A percentile compares a stretch with the other conserved stretches of the same genome.
These are phyloP conservation scores for Syritta pipiens DNA, from an alignment of 2,888 invertebrate species.

Conservation along the genomic window DNA sequence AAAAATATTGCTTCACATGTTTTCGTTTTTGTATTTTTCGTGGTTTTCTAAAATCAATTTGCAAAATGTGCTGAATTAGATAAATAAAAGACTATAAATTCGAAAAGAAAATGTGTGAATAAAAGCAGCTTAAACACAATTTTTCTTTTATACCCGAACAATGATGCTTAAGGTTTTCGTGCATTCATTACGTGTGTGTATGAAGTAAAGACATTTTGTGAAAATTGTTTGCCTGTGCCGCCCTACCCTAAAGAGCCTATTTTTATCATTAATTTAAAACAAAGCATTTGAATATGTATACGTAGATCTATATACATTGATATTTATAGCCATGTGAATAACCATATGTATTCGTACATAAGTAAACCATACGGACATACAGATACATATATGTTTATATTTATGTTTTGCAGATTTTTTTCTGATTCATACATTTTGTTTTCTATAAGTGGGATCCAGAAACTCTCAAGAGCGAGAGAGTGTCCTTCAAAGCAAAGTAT, in stretches of 20 bases:
- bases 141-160: no score
- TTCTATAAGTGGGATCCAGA: background rate
- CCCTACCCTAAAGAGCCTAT: background rate
- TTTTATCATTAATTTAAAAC: background rate
- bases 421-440: no score
- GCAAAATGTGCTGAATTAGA: background rate
- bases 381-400: no score
- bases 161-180: no score
- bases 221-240: background rate
- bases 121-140: no score
- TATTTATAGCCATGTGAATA: no score
- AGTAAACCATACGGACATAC: no score
- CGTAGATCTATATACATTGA: background rate
- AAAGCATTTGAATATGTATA: background rate
- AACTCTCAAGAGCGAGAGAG: background rate
- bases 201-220: background rate
- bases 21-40: background rate
- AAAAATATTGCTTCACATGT: background rate
- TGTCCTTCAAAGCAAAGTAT: background rate
- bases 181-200: background rate
- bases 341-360: no score
- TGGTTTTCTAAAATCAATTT: slow-evolving; percentile 8
- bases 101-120: no score
- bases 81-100: background rate
- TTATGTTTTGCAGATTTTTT: background rate